Evolutionary conservation across 2,888 invertebrate genomes (phyloP).

Genomic region (Caenorhabditis sulstoni): DNA sequence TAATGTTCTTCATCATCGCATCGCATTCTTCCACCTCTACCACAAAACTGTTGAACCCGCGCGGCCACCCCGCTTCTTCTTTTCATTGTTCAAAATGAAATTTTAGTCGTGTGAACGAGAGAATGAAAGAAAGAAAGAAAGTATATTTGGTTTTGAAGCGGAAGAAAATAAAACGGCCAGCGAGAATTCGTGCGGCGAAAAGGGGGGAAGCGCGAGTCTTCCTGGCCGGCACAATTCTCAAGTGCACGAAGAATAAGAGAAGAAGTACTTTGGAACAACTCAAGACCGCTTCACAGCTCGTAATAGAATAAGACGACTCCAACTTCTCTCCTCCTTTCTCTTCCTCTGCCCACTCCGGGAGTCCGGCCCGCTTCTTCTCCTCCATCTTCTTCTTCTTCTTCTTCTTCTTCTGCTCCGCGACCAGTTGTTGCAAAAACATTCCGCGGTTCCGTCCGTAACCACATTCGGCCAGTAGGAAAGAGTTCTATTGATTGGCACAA

Average conservation of each 20-base stretch:
- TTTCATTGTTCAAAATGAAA: conserved; percentile 21
- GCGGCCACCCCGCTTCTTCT: conserved; percentile 2
- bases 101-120: neutral
- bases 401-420: conserved; percentile 1
- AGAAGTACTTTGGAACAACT: conserved; percentile 57
- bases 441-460: conserved; percentile 32
- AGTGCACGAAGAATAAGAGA: conserved; percentile 32
- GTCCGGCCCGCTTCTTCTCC: conserved; percentile 33
- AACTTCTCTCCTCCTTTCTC: conserved; percentile 23
- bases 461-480: conserved; percentile 23
- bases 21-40: no score
- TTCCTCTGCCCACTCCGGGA: neutral
- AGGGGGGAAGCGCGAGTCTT: neutral
- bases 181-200: neutral
- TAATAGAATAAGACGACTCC: conserved; percentile 59
- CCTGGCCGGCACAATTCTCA: conserved; percentile 29
- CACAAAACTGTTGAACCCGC: no score
- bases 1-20: neutral
- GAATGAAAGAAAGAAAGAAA: no score
- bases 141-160: neutral
- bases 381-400: neutral
- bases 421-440: conserved; percentile 46
- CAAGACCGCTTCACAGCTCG: conserved; percentile 58
- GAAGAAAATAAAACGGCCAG: neutral
- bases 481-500: conserved; percentile 7